These are phyloP conservation scores for Stenichneumon culpator DNA, from an alignment of 2,888 invertebrate genomes.

Conservation along the genomic window DNA sequence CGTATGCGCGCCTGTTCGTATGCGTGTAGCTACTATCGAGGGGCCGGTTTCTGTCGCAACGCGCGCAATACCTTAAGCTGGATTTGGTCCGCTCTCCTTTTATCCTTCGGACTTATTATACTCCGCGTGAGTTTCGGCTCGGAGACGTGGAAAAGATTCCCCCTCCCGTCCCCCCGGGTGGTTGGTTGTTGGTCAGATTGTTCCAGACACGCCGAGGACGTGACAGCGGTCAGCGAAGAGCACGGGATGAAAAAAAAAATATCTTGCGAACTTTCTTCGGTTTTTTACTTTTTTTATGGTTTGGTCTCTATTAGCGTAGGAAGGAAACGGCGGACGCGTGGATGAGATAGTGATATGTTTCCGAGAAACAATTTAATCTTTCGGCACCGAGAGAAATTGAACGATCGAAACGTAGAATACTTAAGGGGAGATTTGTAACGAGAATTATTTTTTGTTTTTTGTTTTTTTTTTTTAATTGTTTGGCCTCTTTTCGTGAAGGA, in stretches of 20 bases:
- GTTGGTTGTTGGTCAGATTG: conserved; percentile 18
- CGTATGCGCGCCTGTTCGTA: not conserved
- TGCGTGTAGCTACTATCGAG: conserved; percentile 30
- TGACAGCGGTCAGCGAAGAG: conserved; percentile 19
- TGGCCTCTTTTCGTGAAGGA: not conserved
- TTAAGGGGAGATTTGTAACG: not conserved
- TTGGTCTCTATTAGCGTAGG: not conserved
- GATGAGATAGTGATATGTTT: too few relatives aligned
- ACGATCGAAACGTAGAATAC: not conserved
- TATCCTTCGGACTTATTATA: conserved; percentile 72
- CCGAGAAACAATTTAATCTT: too few relatives aligned
- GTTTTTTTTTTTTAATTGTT: not conserved
- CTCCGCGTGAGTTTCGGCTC: conserved; percentile 44
- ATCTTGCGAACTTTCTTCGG: not conserved
- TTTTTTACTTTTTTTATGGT: not conserved
- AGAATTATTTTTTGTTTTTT: too few relatives aligned
- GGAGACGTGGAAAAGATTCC: conserved; percentile 14
- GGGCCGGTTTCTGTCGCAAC: conserved; percentile 59
- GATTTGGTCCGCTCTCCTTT: conserved; percentile 75
- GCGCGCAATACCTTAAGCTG: conserved; percentile 72
- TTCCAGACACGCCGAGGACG: conserved; percentile 26
- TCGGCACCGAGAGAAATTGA: not conserved
- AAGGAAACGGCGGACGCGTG: not conserved
- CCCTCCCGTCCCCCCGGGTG: not conserved
- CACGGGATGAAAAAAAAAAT: not conserved